Evolutionary conservation across 2,888 invertebrate genomes (phyloP), one percentile per base, ranked within the genome.

Genomic region (Euproctis similis): DNA sequence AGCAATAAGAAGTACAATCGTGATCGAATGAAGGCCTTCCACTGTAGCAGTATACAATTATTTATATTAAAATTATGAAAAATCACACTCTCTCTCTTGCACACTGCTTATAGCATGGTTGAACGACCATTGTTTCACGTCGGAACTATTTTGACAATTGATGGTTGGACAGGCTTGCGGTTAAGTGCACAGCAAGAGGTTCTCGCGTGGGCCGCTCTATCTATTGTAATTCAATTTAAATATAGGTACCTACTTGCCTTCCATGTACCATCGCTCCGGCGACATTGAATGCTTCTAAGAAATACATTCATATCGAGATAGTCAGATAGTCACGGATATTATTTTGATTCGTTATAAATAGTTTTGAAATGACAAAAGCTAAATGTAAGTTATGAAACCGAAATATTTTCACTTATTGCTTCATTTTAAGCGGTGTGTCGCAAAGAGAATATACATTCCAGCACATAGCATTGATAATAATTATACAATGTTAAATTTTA

Each of bases 221-320:
- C 70, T 59, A 76, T 75, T 74, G 70, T 73, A 56, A 62, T 64
- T 60, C 58, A 55, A 68, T 68, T 62, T 60, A 61, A 69, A 59
- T 59, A 66, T 57, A 55, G 53, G 57, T 58, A 61, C 59, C 21
- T 21, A n/a, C n/a, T n/a, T n/a, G n/a, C n/a, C n/a, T n/a, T n/a
- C n/a, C n/a, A n/a, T 5, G 12, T 23, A 23, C 4, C 59, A 61
- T 58, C 58, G 59, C 65, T 62, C 59, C 58, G 49, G 59, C 56
- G 71, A 71, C 75, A 74, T 74, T 73, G 71, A 73, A 71, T 56
- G 58, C 59, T 74, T 76, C 71, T 70, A 45, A 53, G 69, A 74
- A 73, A 64, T 54, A 59, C 59, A 67, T 70, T 65, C 57, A 56
- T 54, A 53, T 58, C 53, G 50, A 50, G 54, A 61, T 60, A 49